Percentiles rank a stretch among this genome's conserved stretches.
These are phyloP conservation scores for Aphelenchoides besseyi DNA, from an alignment of 1,140 invertebrate genomes.

Conservation along the genomic window DNA sequence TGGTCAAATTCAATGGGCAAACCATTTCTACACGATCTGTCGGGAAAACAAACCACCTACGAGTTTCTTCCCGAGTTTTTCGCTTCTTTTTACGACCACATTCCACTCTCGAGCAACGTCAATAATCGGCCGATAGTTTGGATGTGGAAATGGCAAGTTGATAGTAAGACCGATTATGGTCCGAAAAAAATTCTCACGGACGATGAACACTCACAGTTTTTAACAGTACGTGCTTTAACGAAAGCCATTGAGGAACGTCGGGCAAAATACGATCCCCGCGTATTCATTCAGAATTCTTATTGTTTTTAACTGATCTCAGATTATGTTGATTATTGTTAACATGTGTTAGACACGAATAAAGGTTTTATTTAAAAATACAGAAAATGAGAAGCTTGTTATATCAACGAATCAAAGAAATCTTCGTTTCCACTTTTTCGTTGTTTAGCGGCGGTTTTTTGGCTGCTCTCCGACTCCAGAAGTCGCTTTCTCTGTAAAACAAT, in stretches of 20 bases:
- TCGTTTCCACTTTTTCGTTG: background rate
- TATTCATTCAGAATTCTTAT: background rate
- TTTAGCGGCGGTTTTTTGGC: background rate
- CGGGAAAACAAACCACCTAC: too few relatives aligned
- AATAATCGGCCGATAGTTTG: background rate
- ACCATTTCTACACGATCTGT: background rate
- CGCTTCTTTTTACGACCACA: background rate
- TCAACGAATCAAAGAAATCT: conserved; percentile 7
- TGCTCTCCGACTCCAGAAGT: background rate
- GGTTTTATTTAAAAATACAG: background rate
- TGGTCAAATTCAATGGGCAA: background rate
- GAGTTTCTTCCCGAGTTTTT: background rate
- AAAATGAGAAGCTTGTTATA: background rate
- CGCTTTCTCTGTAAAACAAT: background rate
- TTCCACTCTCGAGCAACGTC: background rate
- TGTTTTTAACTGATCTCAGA: background rate
- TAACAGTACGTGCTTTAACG: background rate
- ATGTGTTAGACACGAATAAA: background rate
- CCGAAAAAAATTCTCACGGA: background rate
- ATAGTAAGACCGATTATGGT: background rate
- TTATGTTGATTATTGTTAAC: background rate
- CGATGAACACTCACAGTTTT: background rate
- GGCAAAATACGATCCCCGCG: background rate
- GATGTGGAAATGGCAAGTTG: conserved; percentile 5
- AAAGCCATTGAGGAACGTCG: background rate